Evolutionary conservation across 2,888 invertebrate species (phyloP).

Genomic region (Hemicrepidius hirtus): DNA sequence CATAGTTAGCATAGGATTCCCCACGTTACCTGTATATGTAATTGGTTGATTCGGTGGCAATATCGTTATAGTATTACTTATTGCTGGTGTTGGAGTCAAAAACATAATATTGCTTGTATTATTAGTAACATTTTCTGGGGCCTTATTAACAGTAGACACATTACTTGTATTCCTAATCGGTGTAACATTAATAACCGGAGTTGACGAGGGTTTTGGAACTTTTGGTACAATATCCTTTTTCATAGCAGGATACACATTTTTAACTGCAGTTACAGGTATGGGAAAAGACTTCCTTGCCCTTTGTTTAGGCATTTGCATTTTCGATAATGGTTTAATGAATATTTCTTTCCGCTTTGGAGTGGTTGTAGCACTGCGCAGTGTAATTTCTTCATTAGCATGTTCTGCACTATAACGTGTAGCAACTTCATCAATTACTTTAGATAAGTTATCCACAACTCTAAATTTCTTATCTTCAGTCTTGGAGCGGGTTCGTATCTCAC

Average conservation of each 20-base stretch:
- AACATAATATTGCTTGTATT: conserved; percentile 19
- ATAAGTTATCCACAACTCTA: conserved; percentile 54
- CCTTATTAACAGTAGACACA: conserved; percentile 8
- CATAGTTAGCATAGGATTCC: conserved; percentile 61
- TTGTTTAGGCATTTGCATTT: conserved; percentile 62
- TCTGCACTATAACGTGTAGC: conserved; percentile 53
- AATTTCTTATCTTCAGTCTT: conserved; percentile 65
- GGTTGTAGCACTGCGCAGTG: conserved; percentile 40
- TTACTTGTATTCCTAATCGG: neutral
- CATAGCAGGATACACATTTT: conserved; percentile 42
- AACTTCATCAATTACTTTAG: conserved; percentile 56
- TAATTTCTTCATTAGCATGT: conserved; percentile 49
- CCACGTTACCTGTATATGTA: conserved; percentile 55
- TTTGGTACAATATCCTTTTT: conserved; percentile 35
- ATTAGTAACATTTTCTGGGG: conserved; percentile 8
- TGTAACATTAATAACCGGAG: conserved; percentile 10
- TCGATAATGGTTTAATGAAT: conserved; percentile 66
- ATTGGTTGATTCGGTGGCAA: conserved; percentile 62
- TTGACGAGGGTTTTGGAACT: conserved; percentile 20
- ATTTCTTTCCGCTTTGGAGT: conserved; percentile 59
- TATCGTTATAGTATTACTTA: conserved; percentile 51
- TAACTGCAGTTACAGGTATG: conserved; percentile 56
- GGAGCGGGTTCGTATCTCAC: conserved; percentile 65
- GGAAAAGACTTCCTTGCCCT: conserved; percentile 68
- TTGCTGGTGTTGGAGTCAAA: conserved; percentile 54